A percentile compares a stretch with the other conserved stretches of the same genome.
phyloP scores from a whole-genome alignment of 2,113 vertebrate species.

The Onychostoma macrolepis region DNA sequence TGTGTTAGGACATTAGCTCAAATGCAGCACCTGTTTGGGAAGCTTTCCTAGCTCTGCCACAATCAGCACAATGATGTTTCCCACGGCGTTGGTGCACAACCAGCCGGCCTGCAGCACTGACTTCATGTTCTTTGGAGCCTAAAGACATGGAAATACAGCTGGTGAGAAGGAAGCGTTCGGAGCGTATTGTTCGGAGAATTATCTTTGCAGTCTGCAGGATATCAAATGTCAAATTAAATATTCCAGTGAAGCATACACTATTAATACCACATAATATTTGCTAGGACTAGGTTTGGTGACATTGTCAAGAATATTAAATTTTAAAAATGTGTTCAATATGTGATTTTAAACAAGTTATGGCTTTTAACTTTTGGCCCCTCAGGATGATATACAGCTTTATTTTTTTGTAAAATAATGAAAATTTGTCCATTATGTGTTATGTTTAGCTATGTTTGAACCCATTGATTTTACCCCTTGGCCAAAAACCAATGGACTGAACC shows the following conservation, averaged over 20 bases:
- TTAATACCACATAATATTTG: not conserved
- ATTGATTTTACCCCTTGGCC: too few species aligned
- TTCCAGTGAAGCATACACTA: not conserved
- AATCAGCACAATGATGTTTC: slow-evolving; percentile 94
- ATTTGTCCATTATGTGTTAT: too few species aligned
- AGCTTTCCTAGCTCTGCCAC: slow-evolving; percentile 84
- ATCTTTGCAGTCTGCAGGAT: not conserved
- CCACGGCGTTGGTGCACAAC: slow-evolving; percentile 87
- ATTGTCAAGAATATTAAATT: too few species aligned
- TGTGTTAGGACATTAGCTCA: not conserved
- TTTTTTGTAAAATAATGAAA: too few species aligned
- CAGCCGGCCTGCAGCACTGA: slow-evolving; percentile 94
- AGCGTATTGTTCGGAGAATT: not conserved
- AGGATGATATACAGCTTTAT: too few species aligned
- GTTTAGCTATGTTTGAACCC: too few species aligned
- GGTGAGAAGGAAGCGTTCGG: not conserved
- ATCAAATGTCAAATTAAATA: not conserved
- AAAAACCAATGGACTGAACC: too few species aligned
- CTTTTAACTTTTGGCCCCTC: too few species aligned
- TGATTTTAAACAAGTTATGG: too few species aligned
- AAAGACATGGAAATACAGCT: not conserved
- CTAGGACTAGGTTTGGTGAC: not conserved
- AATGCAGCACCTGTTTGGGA: slow-evolving; percentile 78
- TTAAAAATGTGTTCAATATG: too few species aligned
- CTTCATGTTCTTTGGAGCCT: slow-evolving; percentile 98